Conservation (phyloP, 2,113 vertebrate genomes). For the Chascanopsetta lugubris region DNA sequence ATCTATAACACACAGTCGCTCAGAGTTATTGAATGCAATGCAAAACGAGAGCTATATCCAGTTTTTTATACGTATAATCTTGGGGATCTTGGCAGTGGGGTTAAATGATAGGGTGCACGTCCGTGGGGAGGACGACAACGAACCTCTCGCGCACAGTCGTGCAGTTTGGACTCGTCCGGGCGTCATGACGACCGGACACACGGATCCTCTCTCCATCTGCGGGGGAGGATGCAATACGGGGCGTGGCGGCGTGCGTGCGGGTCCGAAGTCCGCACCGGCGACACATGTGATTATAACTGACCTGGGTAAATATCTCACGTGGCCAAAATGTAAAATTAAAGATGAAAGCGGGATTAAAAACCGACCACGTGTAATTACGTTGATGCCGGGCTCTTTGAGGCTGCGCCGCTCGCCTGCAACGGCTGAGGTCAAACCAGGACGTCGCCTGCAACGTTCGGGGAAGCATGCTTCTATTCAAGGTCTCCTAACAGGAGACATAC, state of each 20-base stretch:
- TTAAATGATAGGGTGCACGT: conserved; percentile 60
- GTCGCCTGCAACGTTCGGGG: conserved; percentile 2
- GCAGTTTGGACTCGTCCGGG: conserved; percentile 34
- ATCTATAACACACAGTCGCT: conserved; percentile 59
- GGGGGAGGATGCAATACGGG: conserved; percentile 27
- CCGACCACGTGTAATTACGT: conserved; percentile 54
- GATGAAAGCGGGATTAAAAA: conserved; percentile 44
- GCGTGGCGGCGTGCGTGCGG: conserved; percentile 5
- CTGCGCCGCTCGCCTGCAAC: too few relatives aligned
- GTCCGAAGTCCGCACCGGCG: conserved; percentile 34
- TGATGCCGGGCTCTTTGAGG: conserved; percentile 21
- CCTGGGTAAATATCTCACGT: conserved; percentile 68
- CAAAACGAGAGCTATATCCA: conserved; percentile 44
- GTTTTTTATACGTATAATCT: conserved; percentile 36
- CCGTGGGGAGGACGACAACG: conserved; percentile 10
- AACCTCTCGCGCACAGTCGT: conserved; percentile 18
- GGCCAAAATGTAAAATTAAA: conserved; percentile 41
- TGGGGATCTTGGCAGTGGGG: conserved; percentile 21
- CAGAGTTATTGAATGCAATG: conserved; percentile 25
- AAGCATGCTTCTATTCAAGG: conserved; percentile 18
- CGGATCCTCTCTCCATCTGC: conserved; percentile 28
- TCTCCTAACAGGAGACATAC: conserved; percentile 16
- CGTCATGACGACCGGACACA: conserved; percentile 21
- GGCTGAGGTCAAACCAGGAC: conserved; percentile 46
- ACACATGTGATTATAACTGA: conserved; percentile 61